Base-by-base conservation (phyloP, 2,888 invertebrate species). In the Griposia aprilina region DNA sequence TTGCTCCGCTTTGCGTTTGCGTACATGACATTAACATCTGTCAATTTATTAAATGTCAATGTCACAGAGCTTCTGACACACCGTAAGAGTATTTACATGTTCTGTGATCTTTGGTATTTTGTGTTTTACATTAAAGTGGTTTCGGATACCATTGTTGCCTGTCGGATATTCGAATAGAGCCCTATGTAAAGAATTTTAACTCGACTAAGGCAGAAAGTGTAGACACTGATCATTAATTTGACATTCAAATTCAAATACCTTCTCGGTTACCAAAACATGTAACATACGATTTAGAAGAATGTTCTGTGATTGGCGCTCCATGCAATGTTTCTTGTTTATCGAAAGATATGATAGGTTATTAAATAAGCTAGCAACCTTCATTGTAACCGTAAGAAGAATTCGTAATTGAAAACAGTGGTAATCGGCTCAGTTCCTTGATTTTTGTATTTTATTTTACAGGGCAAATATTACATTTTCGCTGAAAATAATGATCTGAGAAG, bases 1-100 rank as follows among this genome's bases (percentile, higher is more conserved):
- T 88, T 81, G 87, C 80, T 90, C 86, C 81, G 87, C 87, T 91
- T 91, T 90, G 88, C 87, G 90, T 91, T 91, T 90, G 74, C 85
- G 80, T 85, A 78, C 78, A 68, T 75, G 57, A 57, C 68, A 69
- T 23, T 36, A 3, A 36, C 30, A 36, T 3, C 68, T 74, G 73
- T 67, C 76, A 78, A 57, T 71, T 65, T 76, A 74, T 48, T 45
- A 50, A 74, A 63, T 78, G 82, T 60, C 78, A 74, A 69, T 74
- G 71, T 77, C 81, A 78, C 30, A 36, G 30, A 36, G 30, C 30
- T 2, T 36, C 30, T 36, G n/a, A n/a, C n/a, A n/a, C n/a, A n/a
- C 30, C 30, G 30, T 36, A 36, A 36, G 30, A 36, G 1, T 36
- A 36, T 36, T 36, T 36, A 36, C n/a, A n/a, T 36, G 30, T 36